Conservation (phyloP, 1,140 invertebrate genomes). For the Conopomorpha cramerella region DNA sequence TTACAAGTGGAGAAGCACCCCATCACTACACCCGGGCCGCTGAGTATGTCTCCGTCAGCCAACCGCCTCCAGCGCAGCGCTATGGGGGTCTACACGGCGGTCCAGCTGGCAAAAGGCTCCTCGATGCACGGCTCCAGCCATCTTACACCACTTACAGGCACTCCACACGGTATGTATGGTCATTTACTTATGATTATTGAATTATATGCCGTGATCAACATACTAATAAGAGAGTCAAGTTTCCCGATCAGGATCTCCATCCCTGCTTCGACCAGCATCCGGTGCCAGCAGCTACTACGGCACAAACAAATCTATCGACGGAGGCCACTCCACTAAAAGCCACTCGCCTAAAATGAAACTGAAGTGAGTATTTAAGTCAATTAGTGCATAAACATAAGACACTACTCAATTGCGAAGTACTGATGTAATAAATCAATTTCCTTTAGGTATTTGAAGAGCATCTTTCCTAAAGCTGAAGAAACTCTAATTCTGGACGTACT, state of each 20-base stretch:
- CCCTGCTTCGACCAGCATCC: slow-evolving; percentile 47
- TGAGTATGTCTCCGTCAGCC: slow-evolving; percentile 66
- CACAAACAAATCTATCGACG: slow-evolving; percentile 56
- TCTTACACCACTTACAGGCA: slow-evolving; percentile 29
- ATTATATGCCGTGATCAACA: neutral
- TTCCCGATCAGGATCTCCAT: slow-evolving; percentile 29
- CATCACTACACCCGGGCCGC: slow-evolving; percentile 82
- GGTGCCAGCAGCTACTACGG: slow-evolving; percentile 58
- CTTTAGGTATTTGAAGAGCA: slow-evolving; percentile 84
- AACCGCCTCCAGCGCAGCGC: slow-evolving; percentile 52
- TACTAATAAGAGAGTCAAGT: neutral
- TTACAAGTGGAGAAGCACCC: slow-evolving; percentile 92
- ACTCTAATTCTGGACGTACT: slow-evolving; percentile 84
- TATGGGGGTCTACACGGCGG: slow-evolving; percentile 32
- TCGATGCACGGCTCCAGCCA: slow-evolving; percentile 35
- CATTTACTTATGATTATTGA: neutral
- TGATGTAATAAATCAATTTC: slow-evolving; percentile 8
- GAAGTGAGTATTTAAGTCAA: slow-evolving; percentile 63
- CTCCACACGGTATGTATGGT: slow-evolving; percentile 26
- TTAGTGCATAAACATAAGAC: neutral
- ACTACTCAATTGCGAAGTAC: too few species aligned
- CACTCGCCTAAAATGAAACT: slow-evolving; percentile 92
- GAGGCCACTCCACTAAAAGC: slow-evolving; percentile 63
- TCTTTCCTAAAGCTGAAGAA: slow-evolving; percentile 90
- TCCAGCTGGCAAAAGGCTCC: slow-evolving; percentile 36